phyloP scores from a whole-genome alignment of 2,888 invertebrate genomes.

The Meghimatium bilineatum region DNA sequence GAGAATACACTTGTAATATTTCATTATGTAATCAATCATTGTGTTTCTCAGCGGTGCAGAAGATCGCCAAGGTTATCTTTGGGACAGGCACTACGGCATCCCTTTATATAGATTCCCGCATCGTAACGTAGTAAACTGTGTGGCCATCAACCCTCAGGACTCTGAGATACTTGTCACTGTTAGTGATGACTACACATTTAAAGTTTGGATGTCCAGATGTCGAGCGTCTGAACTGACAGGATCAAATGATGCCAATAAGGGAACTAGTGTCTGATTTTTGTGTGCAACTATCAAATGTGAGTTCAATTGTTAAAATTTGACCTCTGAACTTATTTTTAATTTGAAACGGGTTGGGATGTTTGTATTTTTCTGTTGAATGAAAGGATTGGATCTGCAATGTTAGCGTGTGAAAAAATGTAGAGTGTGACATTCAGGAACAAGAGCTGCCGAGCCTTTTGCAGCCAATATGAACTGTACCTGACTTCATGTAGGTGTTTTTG shows the following conservation, averaged over 20 bases:
- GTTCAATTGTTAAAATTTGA: neutral
- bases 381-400: neutral
- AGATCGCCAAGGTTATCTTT: slow-evolving; percentile 88
- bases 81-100: slow-evolving; percentile 90
- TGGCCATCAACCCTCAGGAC: slow-evolving; percentile 89
- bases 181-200: slow-evolving; percentile 88
- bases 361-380: neutral
- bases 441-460: no score
- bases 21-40: neutral
- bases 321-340: neutral
- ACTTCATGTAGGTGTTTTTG: no score
- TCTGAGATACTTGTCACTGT: slow-evolving; percentile 89
- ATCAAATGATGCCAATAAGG: neutral
- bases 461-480: no score
- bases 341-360: neutral
- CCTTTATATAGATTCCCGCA: slow-evolving; percentile 87
- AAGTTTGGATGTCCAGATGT: slow-evolving; percentile 81
- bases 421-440: no score
- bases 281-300: neutral
- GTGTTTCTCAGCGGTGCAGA: slow-evolving; percentile 82
- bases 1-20: neutral
- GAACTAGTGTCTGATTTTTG: neutral
- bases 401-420: neutral
- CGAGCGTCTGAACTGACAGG: slow-evolving; percentile 39
- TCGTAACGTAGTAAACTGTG: slow-evolving; percentile 88